Base-by-base conservation (phyloP, 2,888 invertebrate genomes). In the Sipha maydis region DNA sequence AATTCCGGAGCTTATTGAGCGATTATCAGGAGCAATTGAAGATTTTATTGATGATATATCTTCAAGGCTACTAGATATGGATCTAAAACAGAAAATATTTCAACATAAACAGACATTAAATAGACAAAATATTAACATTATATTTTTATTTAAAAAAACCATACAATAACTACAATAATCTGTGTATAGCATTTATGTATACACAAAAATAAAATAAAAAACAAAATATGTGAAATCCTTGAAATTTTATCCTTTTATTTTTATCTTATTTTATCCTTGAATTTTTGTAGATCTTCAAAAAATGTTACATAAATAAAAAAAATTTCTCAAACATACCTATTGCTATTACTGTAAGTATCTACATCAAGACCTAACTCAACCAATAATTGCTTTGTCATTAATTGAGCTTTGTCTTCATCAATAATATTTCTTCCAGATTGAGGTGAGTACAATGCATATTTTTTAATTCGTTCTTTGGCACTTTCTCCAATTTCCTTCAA, bases 301-400 rank as follows among this genome's bases (percentile, higher is more conserved):
- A n/a, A 78, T 54, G n/a, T 4, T 38, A 56, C 25, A 25, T 34
- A 69, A 69, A 69, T 82, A 48, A 69, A 73, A 83, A 14, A 28
- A 1, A 4, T 71, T 69, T 69, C 19, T 48, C 21, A 78, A 19
- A 69, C 77, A 77, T 82, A 88, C 88, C 75, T 82, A 56, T 88
- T 88, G 48, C 88, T 88, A 4, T 82, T 82, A 61, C 88, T 88
- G 31, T 88, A 88, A 0, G 88, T 67, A 76, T 88, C 88, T 88
- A 61, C 14, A 67, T 88, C 88, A 41, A 88, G 75, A 48, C 88
- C 88, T 41, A 88, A 61, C 28, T 88, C 88, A 25, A 82, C 61
- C 67, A 88, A 75, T 67, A 88, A 82, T 67, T 88, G 88, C 67
- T 75, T 89, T 34, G 77, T 84, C 84, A 89, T 83, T 85, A 85